Conservation (phyloP, 1,140 invertebrate species). For the Habropoda laboriosa region DNA sequence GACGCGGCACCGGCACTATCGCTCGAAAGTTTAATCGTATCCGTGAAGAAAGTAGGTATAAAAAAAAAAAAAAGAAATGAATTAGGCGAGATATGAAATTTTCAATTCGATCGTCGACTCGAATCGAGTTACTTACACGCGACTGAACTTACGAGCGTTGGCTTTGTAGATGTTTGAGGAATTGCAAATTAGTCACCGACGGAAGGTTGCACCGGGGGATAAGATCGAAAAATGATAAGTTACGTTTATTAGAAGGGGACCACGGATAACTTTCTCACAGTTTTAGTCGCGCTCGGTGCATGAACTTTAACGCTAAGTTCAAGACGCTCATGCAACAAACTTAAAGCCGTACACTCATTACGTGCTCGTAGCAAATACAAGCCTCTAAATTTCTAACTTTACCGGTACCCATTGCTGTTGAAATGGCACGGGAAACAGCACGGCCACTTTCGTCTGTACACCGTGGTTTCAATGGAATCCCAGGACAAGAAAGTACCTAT, state of each 20-base stretch:
- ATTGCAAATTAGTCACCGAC: background rate
- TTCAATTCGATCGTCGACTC: too few species aligned
- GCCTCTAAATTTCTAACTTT: conserved; percentile 22
- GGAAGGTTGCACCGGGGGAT: background rate
- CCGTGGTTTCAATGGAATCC: background rate
- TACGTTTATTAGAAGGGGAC: background rate
- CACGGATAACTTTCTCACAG: background rate
- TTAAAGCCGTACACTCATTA: background rate
- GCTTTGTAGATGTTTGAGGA: background rate
- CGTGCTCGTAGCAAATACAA: background rate
- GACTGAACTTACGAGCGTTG: background rate
- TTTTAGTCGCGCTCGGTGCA: background rate
- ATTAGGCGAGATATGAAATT: too few species aligned
- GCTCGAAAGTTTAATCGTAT: too few species aligned
- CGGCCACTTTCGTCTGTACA: background rate
- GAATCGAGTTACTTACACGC: too few species aligned
- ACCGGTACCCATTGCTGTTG: background rate
- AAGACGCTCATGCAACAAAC: background rate
- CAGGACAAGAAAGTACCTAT: background rate
- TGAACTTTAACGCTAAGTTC: conserved; percentile 28
- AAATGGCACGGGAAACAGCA: conserved; percentile 10
- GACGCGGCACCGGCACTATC: too few species aligned
- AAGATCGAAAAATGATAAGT: conserved; percentile 2
- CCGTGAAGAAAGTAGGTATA: too few species aligned
- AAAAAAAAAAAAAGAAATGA: too few species aligned